Conservation (phyloP, 2,113 vertebrate genomes). For the Hymenochirus boettgeri region DNA sequence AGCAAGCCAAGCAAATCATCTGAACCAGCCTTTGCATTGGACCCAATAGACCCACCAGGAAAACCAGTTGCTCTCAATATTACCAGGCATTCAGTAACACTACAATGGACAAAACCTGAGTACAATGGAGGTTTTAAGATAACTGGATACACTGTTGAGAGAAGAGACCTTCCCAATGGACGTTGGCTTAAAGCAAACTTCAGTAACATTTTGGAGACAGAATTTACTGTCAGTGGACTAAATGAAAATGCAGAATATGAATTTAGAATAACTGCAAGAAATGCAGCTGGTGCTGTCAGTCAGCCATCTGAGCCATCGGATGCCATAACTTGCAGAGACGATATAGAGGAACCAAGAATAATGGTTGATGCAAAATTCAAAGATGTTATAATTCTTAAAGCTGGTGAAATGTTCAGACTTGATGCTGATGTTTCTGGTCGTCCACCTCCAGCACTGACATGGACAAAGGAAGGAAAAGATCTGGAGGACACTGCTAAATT, state of each 20-base stretch:
- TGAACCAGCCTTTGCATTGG: conserved; percentile 84
- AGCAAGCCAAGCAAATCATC: conserved; percentile 94
- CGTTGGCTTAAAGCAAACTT: conserved; percentile 96
- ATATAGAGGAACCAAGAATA: conserved; percentile 89
- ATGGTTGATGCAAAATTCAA: conserved; percentile 91
- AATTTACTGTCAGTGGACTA: conserved; percentile 91
- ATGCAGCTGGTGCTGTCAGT: conserved; percentile 88
- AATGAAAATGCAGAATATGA: conserved; percentile 90
- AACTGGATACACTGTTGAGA: conserved; percentile 92
- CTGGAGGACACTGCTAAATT: conserved; percentile 86
- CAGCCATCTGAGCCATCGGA: conserved; percentile 89
- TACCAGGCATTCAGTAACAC: conserved; percentile 83
- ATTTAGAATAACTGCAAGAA: conserved; percentile 90
- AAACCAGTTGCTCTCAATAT: conserved; percentile 82
- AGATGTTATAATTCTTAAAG: conserved; percentile 81
- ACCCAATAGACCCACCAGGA: conserved; percentile 92
- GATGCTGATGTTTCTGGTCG: conserved; percentile 92
- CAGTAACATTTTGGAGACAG: conserved; percentile 91
- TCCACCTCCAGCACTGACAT: conserved; percentile 85
- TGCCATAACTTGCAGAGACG: conserved; percentile 88
- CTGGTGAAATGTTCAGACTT: conserved; percentile 88
- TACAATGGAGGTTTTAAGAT: conserved; percentile 98
- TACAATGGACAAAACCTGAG: conserved; percentile 93
- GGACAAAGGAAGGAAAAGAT: conserved; percentile 94
- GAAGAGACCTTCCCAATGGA: conserved; percentile 85